phyloP scores from a whole-genome alignment of 2,888 invertebrate genomes.

The Cabera pusaria region DNA sequence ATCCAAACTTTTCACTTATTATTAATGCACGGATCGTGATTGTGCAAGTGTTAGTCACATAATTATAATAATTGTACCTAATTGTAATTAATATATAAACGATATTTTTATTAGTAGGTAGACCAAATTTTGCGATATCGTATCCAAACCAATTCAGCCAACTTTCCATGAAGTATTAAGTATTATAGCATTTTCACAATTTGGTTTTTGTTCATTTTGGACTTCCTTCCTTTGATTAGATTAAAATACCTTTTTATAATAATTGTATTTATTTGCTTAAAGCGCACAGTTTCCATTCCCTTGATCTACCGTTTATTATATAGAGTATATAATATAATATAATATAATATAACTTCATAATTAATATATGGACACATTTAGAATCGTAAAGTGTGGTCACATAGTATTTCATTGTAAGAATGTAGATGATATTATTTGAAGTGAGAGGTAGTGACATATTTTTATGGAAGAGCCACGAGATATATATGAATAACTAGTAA shows the following conservation, averaged over 20 bases:
- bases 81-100: conserved; percentile 4
- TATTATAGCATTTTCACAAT: too few species aligned
- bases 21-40: conserved; percentile 42
- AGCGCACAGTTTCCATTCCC: conserved; percentile 9
- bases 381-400: too few species aligned
- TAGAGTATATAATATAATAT: too few species aligned
- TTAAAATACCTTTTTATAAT: too few species aligned
- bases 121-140: conserved; percentile 18
- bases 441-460: conserved; percentile 8
- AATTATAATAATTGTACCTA: neutral
- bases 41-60: conserved; percentile 23
- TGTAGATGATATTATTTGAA: conserved; percentile 13
- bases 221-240: too few species aligned
- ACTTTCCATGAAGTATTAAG: too few species aligned
- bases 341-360: too few species aligned
- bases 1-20: conserved; percentile 44
- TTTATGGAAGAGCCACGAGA: neutral
- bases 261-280: neutral
- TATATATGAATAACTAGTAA: neutral
- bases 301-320: too few species aligned
- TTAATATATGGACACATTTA: too few species aligned
- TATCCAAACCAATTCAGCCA: too few species aligned
- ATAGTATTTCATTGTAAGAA: too few species aligned
- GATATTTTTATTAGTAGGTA: conserved; percentile 26
- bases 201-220: too few species aligned